Conservation (phyloP, 1,140 invertebrate species). For the Drosophila lacteicornis region DNA sequence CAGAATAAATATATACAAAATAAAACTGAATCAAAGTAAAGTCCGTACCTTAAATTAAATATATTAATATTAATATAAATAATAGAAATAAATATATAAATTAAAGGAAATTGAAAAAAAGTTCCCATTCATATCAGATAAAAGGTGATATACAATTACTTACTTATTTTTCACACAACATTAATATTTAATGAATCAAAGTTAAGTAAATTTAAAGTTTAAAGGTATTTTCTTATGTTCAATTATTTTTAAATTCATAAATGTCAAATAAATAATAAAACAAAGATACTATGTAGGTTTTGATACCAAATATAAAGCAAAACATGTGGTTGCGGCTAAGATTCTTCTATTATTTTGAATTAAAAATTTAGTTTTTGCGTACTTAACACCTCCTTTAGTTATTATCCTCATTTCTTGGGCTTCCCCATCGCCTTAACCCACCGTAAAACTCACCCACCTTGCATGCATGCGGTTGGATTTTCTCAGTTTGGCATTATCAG, state of each 20-base stretch:
- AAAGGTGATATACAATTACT: too few relatives aligned
- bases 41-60: too few relatives aligned
- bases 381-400: background rate
- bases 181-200: background rate
- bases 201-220: background rate
- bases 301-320: too few relatives aligned
- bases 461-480: constrained; percentile 48
- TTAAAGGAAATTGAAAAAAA: too few relatives aligned
- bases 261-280: background rate
- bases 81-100: too few relatives aligned
- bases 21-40: background rate
- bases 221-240: too few relatives aligned
- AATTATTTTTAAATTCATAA: too few relatives aligned
- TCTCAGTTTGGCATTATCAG: constrained; percentile 42
- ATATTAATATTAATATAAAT: too few relatives aligned
- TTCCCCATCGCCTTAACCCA: background rate
- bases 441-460: constrained; percentile 6
- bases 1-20: background rate
- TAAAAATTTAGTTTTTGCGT: background rate
- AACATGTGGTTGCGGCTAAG: background rate
- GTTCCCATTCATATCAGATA: too few relatives aligned
- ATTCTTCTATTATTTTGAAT: background rate
- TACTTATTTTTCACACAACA: too few relatives aligned
- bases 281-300: background rate
- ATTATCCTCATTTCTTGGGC: background rate